Conservation (phyloP, 1,140 invertebrate genomes). For the Neotoxoptera formosana region DNA sequence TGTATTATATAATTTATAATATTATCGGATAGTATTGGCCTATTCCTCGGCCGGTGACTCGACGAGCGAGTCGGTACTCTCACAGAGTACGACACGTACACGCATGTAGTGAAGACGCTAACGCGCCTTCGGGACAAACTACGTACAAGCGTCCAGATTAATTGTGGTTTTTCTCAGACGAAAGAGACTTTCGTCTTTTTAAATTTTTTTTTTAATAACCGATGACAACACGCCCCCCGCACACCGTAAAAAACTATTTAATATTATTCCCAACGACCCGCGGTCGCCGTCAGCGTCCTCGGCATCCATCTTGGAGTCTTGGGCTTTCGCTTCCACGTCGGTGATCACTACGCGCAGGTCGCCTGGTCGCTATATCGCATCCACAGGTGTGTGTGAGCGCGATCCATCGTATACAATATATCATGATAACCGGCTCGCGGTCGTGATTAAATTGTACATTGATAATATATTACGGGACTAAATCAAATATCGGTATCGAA, state of each 20-base stretch:
- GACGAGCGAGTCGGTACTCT: background rate
- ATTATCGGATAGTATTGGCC: background rate
- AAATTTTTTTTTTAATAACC: background rate
- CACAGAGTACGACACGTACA: background rate
- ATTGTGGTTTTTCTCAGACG: constrained; percentile 28
- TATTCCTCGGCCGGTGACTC: background rate
- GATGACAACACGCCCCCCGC: background rate
- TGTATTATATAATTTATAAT: background rate
- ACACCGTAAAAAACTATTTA: background rate
- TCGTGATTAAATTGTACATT: no score
- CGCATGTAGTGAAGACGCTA: background rate
- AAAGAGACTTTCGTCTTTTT: background rate
- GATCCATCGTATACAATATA: background rate
- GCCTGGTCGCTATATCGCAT: background rate
- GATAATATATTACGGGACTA: no score
- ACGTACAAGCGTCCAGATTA: background rate
- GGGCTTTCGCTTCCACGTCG: background rate
- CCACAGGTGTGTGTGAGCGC: no score
- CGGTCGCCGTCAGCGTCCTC: background rate
- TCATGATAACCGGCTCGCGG: no score
- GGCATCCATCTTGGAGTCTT: background rate
- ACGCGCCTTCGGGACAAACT: background rate
- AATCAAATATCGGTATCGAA: no score
- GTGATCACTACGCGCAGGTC: background rate
- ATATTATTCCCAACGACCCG: background rate